Evolutionary conservation across 2,113 vertebrate species (phyloP).

Genomic region (Motacilla alba): DNA sequence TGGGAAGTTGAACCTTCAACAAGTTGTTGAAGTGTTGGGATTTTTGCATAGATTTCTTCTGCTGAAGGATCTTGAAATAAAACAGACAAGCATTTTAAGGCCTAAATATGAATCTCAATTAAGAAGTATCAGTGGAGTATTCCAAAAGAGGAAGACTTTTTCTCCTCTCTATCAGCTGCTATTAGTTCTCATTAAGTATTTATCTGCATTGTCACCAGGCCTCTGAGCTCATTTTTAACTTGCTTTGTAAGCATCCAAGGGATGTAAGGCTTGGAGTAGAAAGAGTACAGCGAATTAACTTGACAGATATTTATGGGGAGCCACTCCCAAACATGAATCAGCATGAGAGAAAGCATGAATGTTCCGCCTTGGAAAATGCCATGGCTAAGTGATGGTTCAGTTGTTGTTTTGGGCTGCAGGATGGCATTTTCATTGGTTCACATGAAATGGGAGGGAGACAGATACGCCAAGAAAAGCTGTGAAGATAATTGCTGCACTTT

Average conservation of each 20-base stretch:
- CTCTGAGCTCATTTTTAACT: neutral
- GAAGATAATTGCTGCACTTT: neutral
- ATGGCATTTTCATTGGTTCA: neutral
- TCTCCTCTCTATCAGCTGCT: neutral
- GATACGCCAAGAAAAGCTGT: neutral
- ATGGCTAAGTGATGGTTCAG: neutral
- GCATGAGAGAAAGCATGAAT: neutral
- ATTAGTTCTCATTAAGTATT: neutral
- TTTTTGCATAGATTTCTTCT: neutral
- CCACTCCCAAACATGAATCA: constrained; percentile 29
- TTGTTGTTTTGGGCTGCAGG: neutral
- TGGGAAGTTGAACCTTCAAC: neutral
- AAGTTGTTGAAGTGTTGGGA: neutral
- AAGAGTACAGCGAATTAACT: neutral
- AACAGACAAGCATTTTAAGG: neutral
- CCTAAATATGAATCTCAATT: neutral
- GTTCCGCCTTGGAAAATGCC: constrained; percentile 5
- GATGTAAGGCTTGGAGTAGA: neutral
- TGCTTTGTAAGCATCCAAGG: constrained; percentile 1
- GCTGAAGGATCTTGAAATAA: neutral
- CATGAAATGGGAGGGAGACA: neutral
- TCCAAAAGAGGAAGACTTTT: neutral
- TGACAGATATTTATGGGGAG: neutral
- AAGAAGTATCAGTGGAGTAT: neutral
- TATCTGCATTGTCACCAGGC: neutral